Conservation (phyloP, 2,797 vertebrate genomes). For the Acanthis flammea region DNA sequence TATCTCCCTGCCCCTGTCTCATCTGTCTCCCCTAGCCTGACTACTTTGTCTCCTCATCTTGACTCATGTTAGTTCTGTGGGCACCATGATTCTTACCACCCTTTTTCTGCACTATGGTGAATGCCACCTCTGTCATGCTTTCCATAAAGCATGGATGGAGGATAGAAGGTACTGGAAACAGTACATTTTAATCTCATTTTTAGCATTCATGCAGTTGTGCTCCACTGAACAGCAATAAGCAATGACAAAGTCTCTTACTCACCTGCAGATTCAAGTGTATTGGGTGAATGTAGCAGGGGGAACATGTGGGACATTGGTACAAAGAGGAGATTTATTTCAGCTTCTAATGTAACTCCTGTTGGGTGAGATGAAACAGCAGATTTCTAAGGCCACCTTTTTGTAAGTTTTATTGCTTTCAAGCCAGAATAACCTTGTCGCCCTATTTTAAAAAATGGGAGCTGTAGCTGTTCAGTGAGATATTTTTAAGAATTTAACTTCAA, state of each 20-base stretch:
- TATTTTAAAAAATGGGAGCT: neutral
- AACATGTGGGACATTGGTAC: neutral
- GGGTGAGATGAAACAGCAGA: neutral
- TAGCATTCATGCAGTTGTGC: neutral
- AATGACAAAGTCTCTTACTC: neutral
- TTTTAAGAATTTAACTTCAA: neutral
- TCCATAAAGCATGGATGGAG: neutral
- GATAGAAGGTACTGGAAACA: neutral
- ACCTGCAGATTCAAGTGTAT: neutral
- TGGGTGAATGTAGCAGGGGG: accelerated
- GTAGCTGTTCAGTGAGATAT: neutral
- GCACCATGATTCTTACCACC: neutral
- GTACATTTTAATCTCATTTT: neutral
- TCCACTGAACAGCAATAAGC: neutral
- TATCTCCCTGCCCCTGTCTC: slow-evolving; percentile 21
- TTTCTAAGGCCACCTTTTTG: neutral
- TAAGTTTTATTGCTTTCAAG: neutral
- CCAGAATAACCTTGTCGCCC: neutral
- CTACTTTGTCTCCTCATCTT: slow-evolving; percentile 7
- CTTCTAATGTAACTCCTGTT: neutral
- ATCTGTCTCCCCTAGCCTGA: slow-evolving; percentile 3
- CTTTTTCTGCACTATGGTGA: neutral
- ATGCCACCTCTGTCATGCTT: neutral
- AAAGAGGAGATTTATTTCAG: neutral
- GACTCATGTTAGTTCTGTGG: neutral